Evolutionary conservation across 1,140 invertebrate species (phyloP).

Genomic region (Apis laboriosa): DNA sequence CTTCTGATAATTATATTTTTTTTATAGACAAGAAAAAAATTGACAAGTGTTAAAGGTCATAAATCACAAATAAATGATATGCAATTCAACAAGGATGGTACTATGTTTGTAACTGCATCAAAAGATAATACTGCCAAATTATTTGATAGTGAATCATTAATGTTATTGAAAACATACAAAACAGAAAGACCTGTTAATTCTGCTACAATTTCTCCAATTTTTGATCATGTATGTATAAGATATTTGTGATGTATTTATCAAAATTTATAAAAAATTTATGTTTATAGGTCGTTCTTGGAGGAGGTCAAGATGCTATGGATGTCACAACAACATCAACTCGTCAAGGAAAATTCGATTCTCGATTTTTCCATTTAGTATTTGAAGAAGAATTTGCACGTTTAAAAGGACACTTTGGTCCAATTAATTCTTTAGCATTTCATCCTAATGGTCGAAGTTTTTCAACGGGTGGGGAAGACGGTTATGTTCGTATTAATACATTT

Average conservation of each 20-base stretch:
- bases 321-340: conserved; percentile 98
- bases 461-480: conserved; percentile 99
- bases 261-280: background rate
- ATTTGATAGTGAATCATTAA: conserved; percentile 93
- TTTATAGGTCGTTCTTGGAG: conserved; percentile 92
- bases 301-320: conserved; percentile 99
- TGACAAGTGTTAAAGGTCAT: conserved; percentile 90
- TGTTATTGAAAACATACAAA: conserved; percentile 96
- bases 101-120: conserved; percentile 98
- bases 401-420: conserved; percentile 99
- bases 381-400: conserved; percentile 99
- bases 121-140: conserved; percentile 97
- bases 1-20: background rate
- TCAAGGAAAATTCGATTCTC: conserved; percentile 98
- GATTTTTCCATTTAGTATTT: conserved; percentile 99
- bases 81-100: conserved; percentile 95
- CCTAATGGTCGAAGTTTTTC: conserved; percentile 98
- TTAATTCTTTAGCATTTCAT: conserved; percentile 99
- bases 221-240: conserved; percentile 89
- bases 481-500: conserved; percentile 97
- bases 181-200: conserved; percentile 98
- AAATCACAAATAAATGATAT: conserved; percentile 96
- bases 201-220: conserved; percentile 95
- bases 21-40: conserved; percentile 88
- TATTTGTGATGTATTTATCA: background rate